Base-by-base conservation (phyloP, 2,113 vertebrate genomes). In the Kryptolebias marmoratus region DNA sequence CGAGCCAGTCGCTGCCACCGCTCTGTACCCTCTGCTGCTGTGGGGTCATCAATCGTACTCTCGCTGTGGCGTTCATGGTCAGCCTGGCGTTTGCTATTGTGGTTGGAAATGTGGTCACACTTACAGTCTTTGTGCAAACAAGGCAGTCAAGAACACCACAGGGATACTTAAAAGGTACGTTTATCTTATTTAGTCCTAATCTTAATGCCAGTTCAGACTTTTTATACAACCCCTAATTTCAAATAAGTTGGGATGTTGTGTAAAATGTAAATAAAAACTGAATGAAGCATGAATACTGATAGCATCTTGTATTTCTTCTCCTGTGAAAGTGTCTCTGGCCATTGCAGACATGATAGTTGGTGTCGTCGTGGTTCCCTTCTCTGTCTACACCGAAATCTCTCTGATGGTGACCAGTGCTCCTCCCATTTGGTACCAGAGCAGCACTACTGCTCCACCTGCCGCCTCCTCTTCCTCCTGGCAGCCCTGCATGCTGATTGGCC, bases 271-370 rank as follows among this genome's bases (percentile, higher is more conserved):
- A 22, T 22, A 22, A 22, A 22, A 42, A 6, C 39, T 42, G 28
- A 22, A 22, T 22, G 22, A 22, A 22, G 22, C 5, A 8, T 2
- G 5, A 0, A 6, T 18, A 3, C 1, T 28, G 7, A 27, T 36
- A 44, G 50, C 22, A 16, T 42, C 8, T 36, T 15, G 44, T 22
- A 12, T 18, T 11, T 52, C 18, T 1, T 52, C 3, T 52, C 42
- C 39, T 22, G 15, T 66, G 22, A 63, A 87, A 93, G 94, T 94
- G 49, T 96, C 94, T 61, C 81, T 95, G 84, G 94, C 94, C 55
- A 77, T 95, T 58, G 94, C 94, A 11, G 95, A 95, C 81, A 90
- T 95, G 93, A 92, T 93, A 58, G 94, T 95, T 9, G 95, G 95
- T 13, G 71, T 95, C 14, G 75, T 95, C 0, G 94, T 95, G 13